Evolutionary conservation across 2,113 vertebrate species (phyloP).

Genomic region (Conger conger): DNA sequence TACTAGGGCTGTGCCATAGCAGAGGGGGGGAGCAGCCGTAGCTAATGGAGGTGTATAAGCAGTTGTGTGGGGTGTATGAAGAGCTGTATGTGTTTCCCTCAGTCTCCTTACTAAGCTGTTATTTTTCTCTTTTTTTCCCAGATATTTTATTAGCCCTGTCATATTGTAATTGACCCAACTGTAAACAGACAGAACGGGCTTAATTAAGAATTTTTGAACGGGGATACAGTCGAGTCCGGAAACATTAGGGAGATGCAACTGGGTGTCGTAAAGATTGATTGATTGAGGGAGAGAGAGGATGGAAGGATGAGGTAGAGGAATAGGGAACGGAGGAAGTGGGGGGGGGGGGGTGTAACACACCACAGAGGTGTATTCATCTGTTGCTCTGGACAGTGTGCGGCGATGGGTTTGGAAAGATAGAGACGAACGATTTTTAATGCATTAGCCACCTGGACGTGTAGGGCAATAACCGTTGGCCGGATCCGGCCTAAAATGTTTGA

Average conservation of each 20-base stretch:
- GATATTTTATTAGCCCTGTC: constrained; percentile 75
- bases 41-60: constrained; percentile 21
- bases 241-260: constrained; percentile 79
- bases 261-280: constrained; percentile 83
- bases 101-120: constrained; percentile 56
- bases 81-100: constrained; percentile 48
- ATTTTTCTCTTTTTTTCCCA: constrained; percentile 3
- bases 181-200: constrained; percentile 77
- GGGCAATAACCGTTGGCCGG: constrained; percentile 72
- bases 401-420: constrained; percentile 72
- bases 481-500: constrained; percentile 77
- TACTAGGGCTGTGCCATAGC: background rate
- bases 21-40: too few species aligned
- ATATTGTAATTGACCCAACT: constrained; percentile 72
- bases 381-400: constrained; percentile 70
- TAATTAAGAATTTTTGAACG: constrained; percentile 79
- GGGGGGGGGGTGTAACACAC: constrained; percentile 54
- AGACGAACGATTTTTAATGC: constrained; percentile 76
- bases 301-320: constrained; percentile 34
- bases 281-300: constrained; percentile 59
- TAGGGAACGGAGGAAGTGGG: constrained; percentile 29
- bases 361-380: constrained; percentile 71
- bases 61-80: constrained; percentile 50
- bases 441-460: constrained; percentile 68
- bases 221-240: constrained; percentile 77